Evolutionary conservation across 2,888 invertebrate genomes (phyloP).

Genomic region (Cotesia congregata): DNA sequence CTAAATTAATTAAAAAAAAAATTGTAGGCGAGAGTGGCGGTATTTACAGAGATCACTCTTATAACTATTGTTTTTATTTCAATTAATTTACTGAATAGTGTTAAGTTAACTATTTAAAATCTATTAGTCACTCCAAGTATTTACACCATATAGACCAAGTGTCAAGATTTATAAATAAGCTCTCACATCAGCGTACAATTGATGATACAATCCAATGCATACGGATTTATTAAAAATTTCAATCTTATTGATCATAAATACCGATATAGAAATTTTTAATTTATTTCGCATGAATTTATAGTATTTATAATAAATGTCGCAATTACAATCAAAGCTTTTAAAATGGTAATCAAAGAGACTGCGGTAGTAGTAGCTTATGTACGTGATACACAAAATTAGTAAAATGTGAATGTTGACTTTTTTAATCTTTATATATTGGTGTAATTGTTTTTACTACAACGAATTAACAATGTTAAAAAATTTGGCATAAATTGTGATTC

Average conservation of each 20-base stretch:
- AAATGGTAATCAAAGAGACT: not conserved
- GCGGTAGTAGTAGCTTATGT: not conserved
- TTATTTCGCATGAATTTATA: not conserved
- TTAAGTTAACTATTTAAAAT: not conserved
- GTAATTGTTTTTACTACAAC: constrained; percentile 18
- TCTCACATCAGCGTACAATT: not conserved
- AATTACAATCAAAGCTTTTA: constrained; percentile 20
- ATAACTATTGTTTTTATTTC: not conserved
- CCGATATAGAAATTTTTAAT: not conserved
- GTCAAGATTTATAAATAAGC: not conserved
- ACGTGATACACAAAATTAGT: constrained; percentile 6
- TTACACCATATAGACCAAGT: not conserved
- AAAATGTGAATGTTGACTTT: constrained; percentile 16
- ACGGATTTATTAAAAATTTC: not conserved
- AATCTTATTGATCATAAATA: not conserved
- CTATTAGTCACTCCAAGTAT: not conserved
- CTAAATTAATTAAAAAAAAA: not conserved
- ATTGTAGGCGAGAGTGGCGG: not conserved
- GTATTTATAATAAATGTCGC: constrained; percentile 18
- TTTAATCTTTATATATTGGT: constrained; percentile 3
- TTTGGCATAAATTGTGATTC: constrained; percentile 13
- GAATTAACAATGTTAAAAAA: constrained; percentile 21
- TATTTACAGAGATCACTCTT: constrained; percentile 9
- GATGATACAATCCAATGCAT: not conserved
- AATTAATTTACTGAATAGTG: not conserved